Evolutionary conservation across 2,113 vertebrate species (phyloP).

Genomic region (Danio rerio): DNA sequence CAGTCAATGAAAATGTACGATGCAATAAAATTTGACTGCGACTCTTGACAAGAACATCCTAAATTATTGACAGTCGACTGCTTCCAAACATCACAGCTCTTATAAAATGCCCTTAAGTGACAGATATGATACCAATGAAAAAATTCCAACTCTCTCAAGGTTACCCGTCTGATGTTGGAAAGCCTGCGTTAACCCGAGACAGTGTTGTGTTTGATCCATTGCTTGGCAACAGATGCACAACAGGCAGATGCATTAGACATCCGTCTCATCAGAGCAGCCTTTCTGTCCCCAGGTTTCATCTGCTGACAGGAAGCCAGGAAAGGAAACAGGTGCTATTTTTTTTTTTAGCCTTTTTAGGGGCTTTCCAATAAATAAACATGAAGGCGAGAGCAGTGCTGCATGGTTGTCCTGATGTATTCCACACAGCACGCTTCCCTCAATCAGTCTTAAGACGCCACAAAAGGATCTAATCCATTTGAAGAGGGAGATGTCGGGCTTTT

Average conservation of each 20-base stretch:
- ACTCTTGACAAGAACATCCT: neutral
- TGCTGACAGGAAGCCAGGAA: conserved; percentile 42
- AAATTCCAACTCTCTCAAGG: conserved; percentile 45
- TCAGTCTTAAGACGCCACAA: conserved; percentile 63
- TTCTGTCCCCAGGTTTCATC: conserved; percentile 52
- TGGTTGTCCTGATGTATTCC: conserved; percentile 55
- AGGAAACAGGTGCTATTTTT: conserved; percentile 53
- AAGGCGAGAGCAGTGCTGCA: conserved; percentile 52
- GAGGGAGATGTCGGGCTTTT: conserved; percentile 57
- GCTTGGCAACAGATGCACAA: conserved; percentile 47
- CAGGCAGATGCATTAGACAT: conserved; percentile 47
- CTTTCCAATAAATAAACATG: conserved; percentile 65
- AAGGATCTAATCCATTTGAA: conserved; percentile 66
- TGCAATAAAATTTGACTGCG: neutral
- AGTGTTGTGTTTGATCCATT: conserved; percentile 33
- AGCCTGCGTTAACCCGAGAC: conserved; percentile 44
- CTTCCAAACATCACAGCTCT: conserved; percentile 19
- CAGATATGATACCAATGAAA: conserved; percentile 31
- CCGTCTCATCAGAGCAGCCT: conserved; percentile 48
- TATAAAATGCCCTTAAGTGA: conserved; percentile 21
- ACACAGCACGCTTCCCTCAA: conserved; percentile 57
- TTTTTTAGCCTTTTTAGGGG: conserved; percentile 45
- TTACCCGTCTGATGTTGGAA: conserved; percentile 46
- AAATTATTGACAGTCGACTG: neutral
- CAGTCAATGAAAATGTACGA: neutral